Evolutionary conservation across 2,888 invertebrate species (phyloP), one percentile per base, ranked within the genome.

Genomic region (Drosophila suboccidentalis): DNA sequence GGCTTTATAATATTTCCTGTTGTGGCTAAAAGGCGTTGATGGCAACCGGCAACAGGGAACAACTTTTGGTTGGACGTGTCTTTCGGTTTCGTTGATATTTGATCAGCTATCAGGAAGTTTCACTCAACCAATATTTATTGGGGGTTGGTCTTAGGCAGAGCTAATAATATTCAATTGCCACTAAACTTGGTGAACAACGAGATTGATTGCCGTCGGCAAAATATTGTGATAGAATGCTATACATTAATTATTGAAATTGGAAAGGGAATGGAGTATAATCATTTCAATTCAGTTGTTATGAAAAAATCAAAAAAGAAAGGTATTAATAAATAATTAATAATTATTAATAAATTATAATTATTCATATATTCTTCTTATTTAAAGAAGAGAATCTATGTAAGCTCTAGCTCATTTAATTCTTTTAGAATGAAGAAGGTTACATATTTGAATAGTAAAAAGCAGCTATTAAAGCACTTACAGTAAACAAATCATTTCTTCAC

Each of bases 71-170:
- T 57, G 19, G 6, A 19, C 38, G 10, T 17, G 26, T 44, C 43
- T 61, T 36, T 59, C 39, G 11, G 26, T 19, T 29, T 43, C 26
- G 13, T 17, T 46, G 10, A 64, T 63, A 43, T 69, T 65, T 53
- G 62, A 29, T 71, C 69, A 68, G 54, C 46, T 63, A 60, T 66
- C 71, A 68, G 82, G 71, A 75, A 69, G 75, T 80, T 70, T 73
- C 54, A 69, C 57, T 49, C 53, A 58, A 54, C 50, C 11, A 64
- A 64, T 36, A 36, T 43, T 50, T 47, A 46, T 43, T 39, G 50
- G 34, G 19, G 51, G 46, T 55, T 34, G 36, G 4, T 9, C 32
- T 39, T 29, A 54, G 15, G 19, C 13, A 10, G 4, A 38, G 53
- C 68, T 62, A 72, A 75, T 78, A 59, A 58, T 22, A 46, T 43